These are phyloP conservation scores for Zaprionus kolodkinae DNA, from an alignment of 1,140 invertebrate genomes.

Conservation along the genomic window DNA sequence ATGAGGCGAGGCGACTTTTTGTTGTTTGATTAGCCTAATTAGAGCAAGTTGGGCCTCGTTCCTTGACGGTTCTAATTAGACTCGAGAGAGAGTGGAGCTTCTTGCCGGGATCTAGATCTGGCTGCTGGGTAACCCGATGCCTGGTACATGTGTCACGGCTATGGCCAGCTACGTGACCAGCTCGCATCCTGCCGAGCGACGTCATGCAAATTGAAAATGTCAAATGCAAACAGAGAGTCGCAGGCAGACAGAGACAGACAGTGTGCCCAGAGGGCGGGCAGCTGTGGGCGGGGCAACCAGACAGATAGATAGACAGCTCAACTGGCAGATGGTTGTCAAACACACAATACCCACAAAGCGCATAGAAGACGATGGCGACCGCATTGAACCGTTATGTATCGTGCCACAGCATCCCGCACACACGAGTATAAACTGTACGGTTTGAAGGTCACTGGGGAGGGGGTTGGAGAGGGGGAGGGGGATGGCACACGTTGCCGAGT, in stretches of 20 bases:
- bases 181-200: conserved; percentile 29
- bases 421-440: conserved; percentile 19
- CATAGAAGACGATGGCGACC: conserved; percentile 30
- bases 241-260: conserved; percentile 40
- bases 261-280: background rate
- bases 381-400: conserved; percentile 41
- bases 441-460: conserved; percentile 50
- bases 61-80: background rate
- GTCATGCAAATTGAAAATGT: conserved; percentile 81
- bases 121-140: background rate
- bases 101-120: background rate
- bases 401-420: conserved; percentile 8
- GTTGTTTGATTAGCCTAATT: conserved; percentile 55
- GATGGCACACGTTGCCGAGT: conserved; percentile 36
- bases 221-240: conserved; percentile 80
- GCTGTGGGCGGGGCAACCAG: background rate
- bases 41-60: background rate
- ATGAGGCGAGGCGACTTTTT: conserved; percentile 58
- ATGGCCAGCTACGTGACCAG: conserved; percentile 26
- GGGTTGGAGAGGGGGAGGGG: background rate
- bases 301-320: conserved; percentile 41
- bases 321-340: conserved; percentile 53
- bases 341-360: conserved; percentile 44
- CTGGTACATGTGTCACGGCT: background rate
- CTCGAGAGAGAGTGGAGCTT: background rate